Conservation (phyloP, 2,797 vertebrate genomes). For the Acropternis orthonyx region DNA sequence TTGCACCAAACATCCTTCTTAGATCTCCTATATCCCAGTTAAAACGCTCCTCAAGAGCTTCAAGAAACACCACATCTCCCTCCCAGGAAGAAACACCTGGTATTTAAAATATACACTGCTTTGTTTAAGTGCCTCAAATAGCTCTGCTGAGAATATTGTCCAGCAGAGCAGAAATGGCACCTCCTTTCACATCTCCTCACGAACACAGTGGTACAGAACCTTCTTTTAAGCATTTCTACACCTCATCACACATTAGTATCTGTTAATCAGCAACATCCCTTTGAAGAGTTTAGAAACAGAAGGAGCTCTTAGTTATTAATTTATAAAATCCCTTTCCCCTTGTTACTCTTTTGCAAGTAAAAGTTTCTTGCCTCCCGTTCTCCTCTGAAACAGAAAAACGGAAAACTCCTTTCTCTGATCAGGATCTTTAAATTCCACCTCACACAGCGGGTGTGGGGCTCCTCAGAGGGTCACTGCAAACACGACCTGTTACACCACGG, state of each 20-base stretch:
- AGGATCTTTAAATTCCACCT: accelerated
- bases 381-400: not conserved
- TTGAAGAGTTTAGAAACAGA: not conserved
- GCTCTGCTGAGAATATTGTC: not conserved
- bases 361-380: not conserved
- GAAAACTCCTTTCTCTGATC: not conserved
- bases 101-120: not conserved
- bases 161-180: not conserved
- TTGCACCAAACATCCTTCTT: not conserved
- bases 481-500: accelerated
- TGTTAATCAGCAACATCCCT: not conserved
- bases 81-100: not conserved
- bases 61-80: not conserved
- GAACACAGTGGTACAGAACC: not conserved
- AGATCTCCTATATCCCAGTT: not conserved
- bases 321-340: not conserved
- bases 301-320: not conserved
- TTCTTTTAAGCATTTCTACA: not conserved
- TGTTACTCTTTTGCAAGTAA: not conserved
- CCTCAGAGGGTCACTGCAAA: not conserved
- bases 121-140: not conserved
- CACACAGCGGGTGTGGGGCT: accelerated
- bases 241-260: not conserved
- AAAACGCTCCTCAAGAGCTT: not conserved
- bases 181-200: not conserved